Evolutionary conservation across 2,888 invertebrate genomes (phyloP).

Genomic region (Griposia aprilina): DNA sequence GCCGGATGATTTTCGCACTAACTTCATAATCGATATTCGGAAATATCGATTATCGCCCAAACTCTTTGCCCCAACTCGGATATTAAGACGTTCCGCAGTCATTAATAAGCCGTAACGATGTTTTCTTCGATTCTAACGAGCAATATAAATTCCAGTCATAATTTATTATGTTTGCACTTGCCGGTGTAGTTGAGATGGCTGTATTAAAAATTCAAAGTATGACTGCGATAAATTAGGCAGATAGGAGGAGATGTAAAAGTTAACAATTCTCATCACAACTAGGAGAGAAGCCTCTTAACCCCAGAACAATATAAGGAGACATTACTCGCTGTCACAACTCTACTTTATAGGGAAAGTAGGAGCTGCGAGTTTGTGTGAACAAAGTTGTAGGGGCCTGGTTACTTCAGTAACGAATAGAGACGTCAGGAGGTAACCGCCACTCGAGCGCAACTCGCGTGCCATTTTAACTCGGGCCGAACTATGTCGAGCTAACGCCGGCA

Average conservation of each 20-base stretch:
- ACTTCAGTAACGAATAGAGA: conserved; percentile 89
- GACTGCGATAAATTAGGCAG: conserved; percentile 80
- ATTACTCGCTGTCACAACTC: conserved; percentile 90
- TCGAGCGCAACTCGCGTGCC: conserved; percentile 84
- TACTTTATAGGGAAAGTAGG: conserved; percentile 89
- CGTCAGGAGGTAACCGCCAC: conserved; percentile 85
- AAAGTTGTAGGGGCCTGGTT: conserved; percentile 86
- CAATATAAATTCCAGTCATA: conserved; percentile 67
- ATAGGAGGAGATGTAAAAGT: conserved; percentile 83
- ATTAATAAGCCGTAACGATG: conserved; percentile 82
- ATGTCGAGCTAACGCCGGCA: conserved; percentile 75
- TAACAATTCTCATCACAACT: conserved; percentile 88
- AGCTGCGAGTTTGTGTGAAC: conserved; percentile 85
- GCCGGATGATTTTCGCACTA: conserved; percentile 87
- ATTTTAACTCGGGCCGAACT: conserved; percentile 83
- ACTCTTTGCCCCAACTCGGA: conserved; percentile 78
- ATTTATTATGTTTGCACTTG: conserved; percentile 69
- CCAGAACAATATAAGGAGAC: conserved; percentile 90
- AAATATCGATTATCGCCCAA: conserved; percentile 83
- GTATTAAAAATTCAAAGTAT: conserved; percentile 77
- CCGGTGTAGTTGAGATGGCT: conserved; percentile 60
- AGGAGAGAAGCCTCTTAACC: conserved; percentile 89
- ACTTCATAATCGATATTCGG: conserved; percentile 88
- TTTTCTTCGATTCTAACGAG: conserved; percentile 73
- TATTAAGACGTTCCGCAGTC: conserved; percentile 80